Conservation (phyloP, 2,797 vertebrate genomes). For the Crenichthys baileyi region DNA sequence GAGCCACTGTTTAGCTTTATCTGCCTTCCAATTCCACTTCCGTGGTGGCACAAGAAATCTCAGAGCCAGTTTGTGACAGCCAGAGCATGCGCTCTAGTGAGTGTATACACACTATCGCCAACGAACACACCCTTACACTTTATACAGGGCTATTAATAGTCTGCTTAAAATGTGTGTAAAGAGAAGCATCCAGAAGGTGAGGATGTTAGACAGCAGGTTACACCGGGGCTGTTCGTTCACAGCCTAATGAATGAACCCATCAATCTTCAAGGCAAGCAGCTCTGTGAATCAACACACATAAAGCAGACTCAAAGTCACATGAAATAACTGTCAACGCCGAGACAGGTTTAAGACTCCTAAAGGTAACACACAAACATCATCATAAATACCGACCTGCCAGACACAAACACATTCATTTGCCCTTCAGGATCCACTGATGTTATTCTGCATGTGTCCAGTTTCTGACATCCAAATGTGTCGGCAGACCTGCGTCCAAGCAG, state of each 20-base stretch:
- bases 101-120: conserved; percentile 23
- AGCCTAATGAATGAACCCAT: conserved; percentile 27
- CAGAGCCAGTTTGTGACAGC: conserved; percentile 75
- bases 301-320: conserved; percentile 34
- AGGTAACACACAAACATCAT: conserved; percentile 23
- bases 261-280: conserved; percentile 21
- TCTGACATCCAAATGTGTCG: conserved; percentile 15
- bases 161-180: conserved; percentile 37
- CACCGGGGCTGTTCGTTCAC: not conserved
- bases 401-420: conserved; percentile 24
- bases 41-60: conserved; percentile 73
- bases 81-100: conserved; percentile 52
- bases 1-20: conserved; percentile 72
- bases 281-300: conserved; percentile 29
- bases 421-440: conserved; percentile 28
- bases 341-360: conserved; percentile 24
- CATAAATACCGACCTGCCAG: conserved; percentile 16
- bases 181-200: conserved; percentile 58
- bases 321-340: conserved; percentile 26
- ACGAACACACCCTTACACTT: conserved; percentile 43
- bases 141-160: conserved; percentile 59
- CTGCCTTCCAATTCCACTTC: conserved; percentile 76
- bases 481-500: not conserved
- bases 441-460: conserved; percentile 16
- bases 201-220: conserved; percentile 33